Evolutionary conservation across 2,113 vertebrate species (phyloP).

Genomic region (Cyprinodon variegatus): DNA sequence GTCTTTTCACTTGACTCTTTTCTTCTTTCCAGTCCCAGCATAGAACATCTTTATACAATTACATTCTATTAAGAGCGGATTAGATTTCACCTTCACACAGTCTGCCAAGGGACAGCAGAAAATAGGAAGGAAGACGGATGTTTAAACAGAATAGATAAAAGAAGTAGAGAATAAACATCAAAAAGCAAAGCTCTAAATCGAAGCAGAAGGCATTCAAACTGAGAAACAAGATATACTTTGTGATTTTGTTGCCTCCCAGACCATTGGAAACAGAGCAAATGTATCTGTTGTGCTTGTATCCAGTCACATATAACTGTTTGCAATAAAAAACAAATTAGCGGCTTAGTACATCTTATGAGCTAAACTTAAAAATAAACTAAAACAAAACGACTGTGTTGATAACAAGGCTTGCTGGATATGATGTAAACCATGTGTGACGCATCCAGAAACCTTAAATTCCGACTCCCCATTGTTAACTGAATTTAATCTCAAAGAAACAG

Average conservation of each 20-base stretch:
- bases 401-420: background rate
- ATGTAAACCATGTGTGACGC: too few species aligned
- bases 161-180: background rate
- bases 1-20: conserved; percentile 34
- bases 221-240: conserved; percentile 2
- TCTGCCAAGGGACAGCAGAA: conserved; percentile 32
- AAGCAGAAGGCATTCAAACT: background rate
- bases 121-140: background rate
- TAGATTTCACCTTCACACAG: conserved; percentile 67
- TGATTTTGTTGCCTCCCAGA: background rate
- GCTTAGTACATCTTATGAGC: conserved; percentile 5
- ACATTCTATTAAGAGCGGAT: conserved; percentile 67
- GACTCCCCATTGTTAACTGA: background rate
- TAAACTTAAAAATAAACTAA: background rate
- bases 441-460: background rate
- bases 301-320: conserved; percentile 47
- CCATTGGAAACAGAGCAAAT: conserved; percentile 25
- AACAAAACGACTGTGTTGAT: background rate
- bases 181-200: background rate
- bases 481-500: background rate
- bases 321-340: conserved; percentile 47
- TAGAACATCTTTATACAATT: conserved; percentile 60
- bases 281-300: conserved; percentile 23
- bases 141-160: conserved; percentile 6
- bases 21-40: conserved; percentile 33